A percentile compares a stretch with the other conserved stretches of the same genome.
phyloP scores from a whole-genome alignment of 2,888 invertebrate genomes.

The Cosmorhoe ocellata region DNA sequence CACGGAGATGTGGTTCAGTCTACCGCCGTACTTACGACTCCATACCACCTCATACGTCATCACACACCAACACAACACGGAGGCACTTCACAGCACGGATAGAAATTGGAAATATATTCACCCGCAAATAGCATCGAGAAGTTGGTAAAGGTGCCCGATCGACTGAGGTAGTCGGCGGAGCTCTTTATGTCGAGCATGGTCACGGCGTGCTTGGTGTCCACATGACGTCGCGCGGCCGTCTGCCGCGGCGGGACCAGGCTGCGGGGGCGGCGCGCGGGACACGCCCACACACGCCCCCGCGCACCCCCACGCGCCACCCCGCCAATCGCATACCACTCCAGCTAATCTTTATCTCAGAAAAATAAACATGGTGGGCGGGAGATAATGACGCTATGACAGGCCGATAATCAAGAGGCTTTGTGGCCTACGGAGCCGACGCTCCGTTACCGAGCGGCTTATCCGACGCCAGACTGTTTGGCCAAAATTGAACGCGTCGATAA shows the following conservation, averaged over 20 bases:
- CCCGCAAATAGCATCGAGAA: slow-evolving; percentile 98
- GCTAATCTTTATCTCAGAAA: slow-evolving; percentile 82
- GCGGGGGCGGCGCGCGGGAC: slow-evolving; percentile 47
- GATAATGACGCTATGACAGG: slow-evolving; percentile 74
- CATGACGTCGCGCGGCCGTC: slow-evolving; percentile 51
- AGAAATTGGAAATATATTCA: slow-evolving; percentile 78
- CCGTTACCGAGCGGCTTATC: slow-evolving; percentile 63
- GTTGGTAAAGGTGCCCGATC: slow-evolving; percentile 95
- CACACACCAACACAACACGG: slow-evolving; percentile 41
- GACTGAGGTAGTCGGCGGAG: slow-evolving; percentile 94
- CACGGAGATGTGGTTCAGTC: slow-evolving; percentile 8
- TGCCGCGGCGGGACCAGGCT: slow-evolving; percentile 25
- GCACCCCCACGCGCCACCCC: slow-evolving; percentile 57
- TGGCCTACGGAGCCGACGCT: slow-evolving; percentile 71
- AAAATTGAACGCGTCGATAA: slow-evolving; percentile 61
- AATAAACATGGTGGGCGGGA: slow-evolving; percentile 80
- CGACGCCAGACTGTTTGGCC: slow-evolving; percentile 67
- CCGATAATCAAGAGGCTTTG: slow-evolving; percentile 78
- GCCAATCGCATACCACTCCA: slow-evolving; percentile 73
- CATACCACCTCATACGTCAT: slow-evolving; percentile 30
- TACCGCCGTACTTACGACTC: slow-evolving; percentile 43
- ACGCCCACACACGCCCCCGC: slow-evolving; percentile 56
- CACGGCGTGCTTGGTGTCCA: slow-evolving; percentile 50
- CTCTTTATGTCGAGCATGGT: slow-evolving; percentile 96
- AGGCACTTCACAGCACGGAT: slow-evolving; percentile 51